Base-by-base conservation (phyloP, 2,113 vertebrate genomes). In the Pluvialis apricaria region DNA sequence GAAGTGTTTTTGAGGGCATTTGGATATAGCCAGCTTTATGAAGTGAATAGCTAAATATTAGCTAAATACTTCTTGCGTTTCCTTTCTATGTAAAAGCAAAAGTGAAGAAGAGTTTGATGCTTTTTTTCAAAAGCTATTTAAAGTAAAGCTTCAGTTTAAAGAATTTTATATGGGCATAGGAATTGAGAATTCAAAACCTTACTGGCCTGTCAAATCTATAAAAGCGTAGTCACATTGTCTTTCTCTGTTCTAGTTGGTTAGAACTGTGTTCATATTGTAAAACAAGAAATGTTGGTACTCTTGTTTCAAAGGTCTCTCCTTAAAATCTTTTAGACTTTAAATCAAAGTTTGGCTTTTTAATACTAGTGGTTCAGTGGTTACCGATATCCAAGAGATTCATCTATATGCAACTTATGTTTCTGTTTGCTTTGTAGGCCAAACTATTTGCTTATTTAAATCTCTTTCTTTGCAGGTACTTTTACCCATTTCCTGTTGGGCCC, bases 401-500 rank as follows among this genome's bases (percentile, higher is more conserved):
- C 38, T 20, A 7, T 2, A 0, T 81, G 16, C 57, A 42, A 36
- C 44, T 81, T 25, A 14, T 4, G 14, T 66, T 82, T 55, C 80
- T 83, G 26, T 82, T 82, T 79, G 16, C 57, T 82, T 76, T 80
- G 20, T 54, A 45, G 38, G 78, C 38, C 45, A 65, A 70, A 62
- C n/a, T 10, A 9, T 85, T 85, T 92, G 42, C 42, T 92, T 45
- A 87, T 36, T 75, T 75, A 6, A 81, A 38, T 78, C 57, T 83
- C 54, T 93, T 34, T 77, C 40, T 92, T 96, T 95, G 47, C 96
- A 99, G 99, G 98, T 99, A 99, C 98, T 99, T 99, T 96, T 99
- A 99, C 93, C 99, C 99, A 57, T 99, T 99, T 98, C 98, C 99
- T 94, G 98, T 99, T 72, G 99, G 99, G 88, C 99, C 99, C 78